phyloP scores from a whole-genome alignment of 1,140 invertebrate species.

The Camponotus floridanus region DNA sequence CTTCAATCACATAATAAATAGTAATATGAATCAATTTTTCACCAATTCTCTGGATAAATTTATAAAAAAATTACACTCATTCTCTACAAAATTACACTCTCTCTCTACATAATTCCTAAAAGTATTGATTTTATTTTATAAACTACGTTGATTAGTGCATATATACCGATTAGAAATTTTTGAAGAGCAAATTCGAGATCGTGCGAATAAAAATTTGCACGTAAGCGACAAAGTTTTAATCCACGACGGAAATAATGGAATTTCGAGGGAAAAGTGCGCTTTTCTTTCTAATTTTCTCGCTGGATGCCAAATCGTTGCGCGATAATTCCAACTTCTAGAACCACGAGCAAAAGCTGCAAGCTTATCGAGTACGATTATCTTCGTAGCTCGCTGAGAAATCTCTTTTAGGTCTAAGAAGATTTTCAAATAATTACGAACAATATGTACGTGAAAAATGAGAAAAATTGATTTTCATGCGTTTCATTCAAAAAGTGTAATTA shows the following conservation, averaged over 20 bases:
- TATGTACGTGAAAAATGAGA: conserved; percentile 9
- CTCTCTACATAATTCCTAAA: background rate
- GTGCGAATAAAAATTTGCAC: conserved; percentile 5
- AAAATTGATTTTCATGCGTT: conserved; percentile 14
- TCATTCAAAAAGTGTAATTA: conserved; percentile 4
- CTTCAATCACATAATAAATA: background rate
- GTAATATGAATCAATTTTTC: background rate
- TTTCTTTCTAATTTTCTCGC: conserved; percentile 67
- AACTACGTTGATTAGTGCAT: conserved; percentile 9
- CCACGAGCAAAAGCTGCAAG: conserved; percentile 30
- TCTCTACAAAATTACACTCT: no score
- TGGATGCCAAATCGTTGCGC: conserved; percentile 63
- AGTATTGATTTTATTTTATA: background rate
- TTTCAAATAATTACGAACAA: conserved; percentile 41
- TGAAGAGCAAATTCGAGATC: conserved; percentile 20
- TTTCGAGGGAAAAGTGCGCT: conserved; percentile 40
- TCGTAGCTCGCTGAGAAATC: conserved; percentile 9
- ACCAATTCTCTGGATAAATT: background rate
- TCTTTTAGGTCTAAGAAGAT: conserved; percentile 30
- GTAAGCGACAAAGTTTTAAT: conserved; percentile 64
- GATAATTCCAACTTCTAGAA: conserved; percentile 65
- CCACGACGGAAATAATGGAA: conserved; percentile 46
- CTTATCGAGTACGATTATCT: conserved; percentile 56
- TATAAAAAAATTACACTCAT: background rate
- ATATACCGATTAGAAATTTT: conserved; percentile 34